phyloP scores from a whole-genome alignment of 2,797 vertebrate species.

The Pantherophis alleghaniensis region DNA sequence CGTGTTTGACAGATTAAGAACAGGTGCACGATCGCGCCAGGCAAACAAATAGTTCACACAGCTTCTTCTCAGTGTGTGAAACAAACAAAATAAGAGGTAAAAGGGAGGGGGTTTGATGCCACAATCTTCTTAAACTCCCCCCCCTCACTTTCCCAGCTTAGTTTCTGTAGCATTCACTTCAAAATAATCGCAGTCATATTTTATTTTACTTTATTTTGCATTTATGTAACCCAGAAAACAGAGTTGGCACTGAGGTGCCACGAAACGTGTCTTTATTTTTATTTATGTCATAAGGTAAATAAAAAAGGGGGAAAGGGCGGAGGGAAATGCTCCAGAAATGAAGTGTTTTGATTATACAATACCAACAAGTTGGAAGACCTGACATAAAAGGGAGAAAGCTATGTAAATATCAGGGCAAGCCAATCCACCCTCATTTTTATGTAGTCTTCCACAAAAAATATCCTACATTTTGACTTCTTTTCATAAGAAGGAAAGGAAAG shows the following conservation, averaged over 20 bases:
- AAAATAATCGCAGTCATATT: not conserved
- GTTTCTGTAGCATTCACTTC: not conserved
- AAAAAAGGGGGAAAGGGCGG: not conserved
- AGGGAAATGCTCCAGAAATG: not conserved
- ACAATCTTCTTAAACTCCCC: not conserved
- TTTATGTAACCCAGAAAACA: not conserved
- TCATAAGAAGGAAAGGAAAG: not conserved
- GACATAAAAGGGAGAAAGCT: not conserved
- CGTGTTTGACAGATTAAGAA: conserved; percentile 9
- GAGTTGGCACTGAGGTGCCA: not conserved
- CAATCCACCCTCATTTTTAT: not conserved
- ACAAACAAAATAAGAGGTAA: not conserved
- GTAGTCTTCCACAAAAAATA: not conserved
- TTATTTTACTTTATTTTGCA: not conserved
- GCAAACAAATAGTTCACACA: conserved; percentile 7
- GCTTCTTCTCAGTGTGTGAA: not conserved
- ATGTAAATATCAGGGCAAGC: not conserved
- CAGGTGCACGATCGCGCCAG: not conserved
- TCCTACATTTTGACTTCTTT: not conserved
- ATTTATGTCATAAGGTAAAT: not conserved
- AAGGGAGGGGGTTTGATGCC: not conserved
- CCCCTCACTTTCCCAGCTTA: not conserved
- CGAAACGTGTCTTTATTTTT: not conserved
- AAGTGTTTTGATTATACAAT: not conserved
- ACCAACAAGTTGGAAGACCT: not conserved